Base-by-base conservation (phyloP, 2,888 invertebrate species). In the Ctena decussata region DNA sequence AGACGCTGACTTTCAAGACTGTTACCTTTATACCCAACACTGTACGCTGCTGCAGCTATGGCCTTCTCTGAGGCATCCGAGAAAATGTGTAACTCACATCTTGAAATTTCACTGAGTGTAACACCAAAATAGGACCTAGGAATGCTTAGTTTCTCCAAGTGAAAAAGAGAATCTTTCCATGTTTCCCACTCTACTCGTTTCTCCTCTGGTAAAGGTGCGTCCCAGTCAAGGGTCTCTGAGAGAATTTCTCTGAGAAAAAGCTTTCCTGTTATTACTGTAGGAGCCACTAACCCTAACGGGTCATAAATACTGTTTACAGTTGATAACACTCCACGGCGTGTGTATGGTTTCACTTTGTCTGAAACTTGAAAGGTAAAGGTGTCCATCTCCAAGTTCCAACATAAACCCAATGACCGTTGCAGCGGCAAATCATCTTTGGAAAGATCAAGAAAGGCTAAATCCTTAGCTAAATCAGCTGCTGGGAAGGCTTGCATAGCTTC, bases 41-140 rank as follows among this genome's bases (percentile, higher is more conserved):
- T 32, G 69, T 91, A 92, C 0, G 86, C 89, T 12, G 78, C 84
- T 24, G 90, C 89, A 15, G 90, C 85, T 24, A 91, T 91, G 12
- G 91, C 92, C 12, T 57, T 65, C 82, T 89, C 87, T 11, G 91
- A 91, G 0, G 91, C 91, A 82, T 92, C 92, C 8, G 80, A 85
- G 70, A 85, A 92, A 27, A 89, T 69, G 30, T 85, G 86, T 27
- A 72, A 32, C 12, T 75, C 44, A 24, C 15, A 30, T 5, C 24
- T 12, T 12, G 53, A 44, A 0, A 27, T 21, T 35, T 32, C 15
- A 11, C 21, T 46, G 0, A 80, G 27, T 37, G 79, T 60, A 32
- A 46, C 18, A 24, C 37, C 30, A 18, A 78, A 27, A 57, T 82
- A 82, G 0, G 53, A 6, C n/a, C 82, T 39, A 2, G 82, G 80